Evolutionary conservation across 2,888 invertebrate species (phyloP), one percentile per base, ranked within the genome.

Genomic region (Latrodectus elegans): DNA sequence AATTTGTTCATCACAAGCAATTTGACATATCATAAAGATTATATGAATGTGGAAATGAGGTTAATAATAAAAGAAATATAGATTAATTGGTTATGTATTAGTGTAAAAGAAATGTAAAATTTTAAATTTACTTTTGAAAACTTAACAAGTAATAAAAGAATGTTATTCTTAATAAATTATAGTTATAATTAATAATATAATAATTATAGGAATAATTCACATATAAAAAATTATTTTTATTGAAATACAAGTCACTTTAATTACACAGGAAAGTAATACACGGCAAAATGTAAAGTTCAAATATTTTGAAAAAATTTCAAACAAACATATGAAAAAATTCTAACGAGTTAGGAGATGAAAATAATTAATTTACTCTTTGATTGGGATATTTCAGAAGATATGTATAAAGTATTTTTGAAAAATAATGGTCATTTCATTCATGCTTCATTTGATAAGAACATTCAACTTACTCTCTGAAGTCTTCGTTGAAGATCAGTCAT

Each of bases 401-500:
- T 38, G 6, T 6, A 38, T 6, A 38, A 38, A 38, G 38, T 6
- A 38, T 38, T 38, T 6, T 38, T 38, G 4, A 38, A 38, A 38
- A 38, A 38, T 38, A 38, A 38, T 38, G 38, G 22, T 22, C 22
- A 38, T 38, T 38, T 6, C 38, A 38, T 38, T 38, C 38, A 38
- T 38, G 38, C 38, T 6, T 38, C 38, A 38, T 38, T 38, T 38
- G 38, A 38, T 38, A 38, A 38, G 38, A 6, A 4, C 38, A 6
- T 38, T 89, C 90, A 8, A 89, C 91, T 90, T 92, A 98, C 99
- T 95, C 97, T 97, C 93, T 99, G 99, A 91, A 99, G 96, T 92
- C 97, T 95, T 91, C 96, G 95, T 93, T 98, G 97, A 91, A 99
- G 94, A 93, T 97, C 97, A 91, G 95, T 95, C 94, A 98, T 95